Evolutionary conservation across 2,797 vertebrate species (phyloP).

Genomic region (Tragopan temminckii): DNA sequence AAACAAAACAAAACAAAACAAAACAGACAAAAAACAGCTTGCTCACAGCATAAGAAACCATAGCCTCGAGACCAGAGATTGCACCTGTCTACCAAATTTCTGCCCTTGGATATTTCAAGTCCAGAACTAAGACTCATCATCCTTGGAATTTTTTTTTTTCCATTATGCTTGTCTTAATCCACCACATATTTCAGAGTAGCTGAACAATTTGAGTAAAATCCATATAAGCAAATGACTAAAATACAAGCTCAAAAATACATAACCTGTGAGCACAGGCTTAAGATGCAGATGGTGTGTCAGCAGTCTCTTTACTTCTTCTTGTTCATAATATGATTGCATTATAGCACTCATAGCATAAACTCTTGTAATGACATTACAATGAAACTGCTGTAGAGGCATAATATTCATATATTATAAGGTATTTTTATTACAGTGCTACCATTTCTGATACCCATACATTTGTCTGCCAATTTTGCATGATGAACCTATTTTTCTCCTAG

Average conservation of each 20-base stretch:
- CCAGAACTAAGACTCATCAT: neutral
- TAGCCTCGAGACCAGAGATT: rapidly evolving
- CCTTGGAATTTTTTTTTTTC: neutral
- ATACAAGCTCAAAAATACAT: neutral
- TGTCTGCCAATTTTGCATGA: constrained; percentile 30
- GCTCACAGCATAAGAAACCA: neutral
- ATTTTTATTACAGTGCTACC: constrained; percentile 4
- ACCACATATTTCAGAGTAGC: neutral
- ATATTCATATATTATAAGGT: neutral
- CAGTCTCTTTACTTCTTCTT: constrained; percentile 9
- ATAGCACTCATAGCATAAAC: neutral
- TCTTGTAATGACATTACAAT: neutral
- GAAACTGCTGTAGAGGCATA: neutral
- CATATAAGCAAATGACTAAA: neutral
- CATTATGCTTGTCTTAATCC: neutral
- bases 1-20: neutral
- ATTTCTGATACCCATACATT: constrained; percentile 25
- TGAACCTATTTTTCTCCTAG: neutral
- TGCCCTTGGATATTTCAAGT: neutral
- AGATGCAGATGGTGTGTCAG: constrained; percentile 3
- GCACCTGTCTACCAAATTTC: neutral
- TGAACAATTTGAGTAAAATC: neutral
- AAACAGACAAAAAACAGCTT: neutral
- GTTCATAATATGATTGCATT: neutral
- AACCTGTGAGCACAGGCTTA: neutral